Conservation (phyloP, 2,888 invertebrate genomes). For the Oxycera nigricornis region DNA sequence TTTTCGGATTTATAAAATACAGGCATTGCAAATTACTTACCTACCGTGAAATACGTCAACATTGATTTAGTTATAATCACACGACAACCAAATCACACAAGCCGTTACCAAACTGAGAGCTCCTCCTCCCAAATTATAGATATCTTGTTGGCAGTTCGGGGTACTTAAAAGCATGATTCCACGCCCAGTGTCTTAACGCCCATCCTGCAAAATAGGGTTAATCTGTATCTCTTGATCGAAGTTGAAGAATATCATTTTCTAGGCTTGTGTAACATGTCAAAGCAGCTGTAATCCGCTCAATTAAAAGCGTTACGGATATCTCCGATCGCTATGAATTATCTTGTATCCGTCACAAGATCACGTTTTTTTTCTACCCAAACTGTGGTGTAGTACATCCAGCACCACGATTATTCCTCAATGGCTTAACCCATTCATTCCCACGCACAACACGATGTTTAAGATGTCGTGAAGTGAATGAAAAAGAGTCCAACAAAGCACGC, state of each 20-base stretch:
- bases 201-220: constrained; percentile 19
- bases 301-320: constrained; percentile 36
- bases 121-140: too few relatives aligned
- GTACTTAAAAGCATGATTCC: too few relatives aligned
- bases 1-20: too few relatives aligned
- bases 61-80: too few relatives aligned
- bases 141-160: too few relatives aligned
- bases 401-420: background rate
- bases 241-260: background rate
- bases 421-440: constrained; percentile 37
- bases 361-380: background rate
- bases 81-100: too few relatives aligned
- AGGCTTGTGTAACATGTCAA: constrained; percentile 24
- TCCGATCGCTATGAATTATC: constrained; percentile 32
- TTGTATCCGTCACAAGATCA: constrained; percentile 35
- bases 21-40: too few relatives aligned
- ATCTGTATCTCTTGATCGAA: background rate
- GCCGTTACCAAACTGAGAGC: too few relatives aligned
- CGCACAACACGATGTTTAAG: constrained; percentile 29
- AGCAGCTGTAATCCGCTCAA: constrained; percentile 36
- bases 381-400: background rate
- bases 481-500: background rate
- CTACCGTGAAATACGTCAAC: too few relatives aligned
- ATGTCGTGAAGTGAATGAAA: constrained; percentile 12
- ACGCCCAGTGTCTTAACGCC: background rate